Evolutionary conservation across 2,113 vertebrate species (phyloP), one percentile per base, ranked within the genome.

Genomic region (Cyprinodon brontotheroides): DNA sequence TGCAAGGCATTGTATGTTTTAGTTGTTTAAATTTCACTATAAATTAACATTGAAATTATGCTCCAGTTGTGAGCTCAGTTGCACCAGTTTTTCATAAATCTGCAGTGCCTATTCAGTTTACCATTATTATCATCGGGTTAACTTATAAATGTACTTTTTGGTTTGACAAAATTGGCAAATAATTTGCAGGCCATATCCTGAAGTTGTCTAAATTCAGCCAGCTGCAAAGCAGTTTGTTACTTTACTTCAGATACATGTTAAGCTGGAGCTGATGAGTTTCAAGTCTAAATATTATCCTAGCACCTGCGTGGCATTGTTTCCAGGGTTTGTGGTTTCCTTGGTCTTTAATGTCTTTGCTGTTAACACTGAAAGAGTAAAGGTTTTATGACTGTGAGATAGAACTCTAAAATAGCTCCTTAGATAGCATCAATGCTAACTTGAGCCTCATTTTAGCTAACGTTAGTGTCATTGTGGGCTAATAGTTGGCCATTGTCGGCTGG

Each of bases 1-100:
- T 57, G 50, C 17, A 7, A 57, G 50, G 50, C 50, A 57, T 20
- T 57, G 50, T n/a, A 57, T 5, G 10, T n/a, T 57, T 57, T n/a
- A n/a, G n/a, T 57, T 7, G 20, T 9, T 57, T 57, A 20, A 20
- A n/a, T n/a, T 57, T 57, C 50, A 57, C 50, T 57, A 20, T 57
- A 0, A n/a, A n/a, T 57, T 7, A 4, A 3, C 50, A 57, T 57
- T 57, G 17, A 57, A n/a, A 57, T 43, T 4, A 60, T 48, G 38
- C 53, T 62, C 9, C 60, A 66, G 14, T 37, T 68, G 47, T 69
- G 67, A 20, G 65, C 36, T 37, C 22, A 38, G 63, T 68, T 70
- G 70, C 78, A 74, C 66, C 78, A 70, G 82, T 67, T 71, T 6
- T 77, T 84, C 68, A 60, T 77, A 5, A 43, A 64, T 39, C 6